Evolutionary conservation across 2,113 vertebrate species (phyloP), one percentile per base, ranked within the genome.

Genomic region (Turdus rufiventris): DNA sequence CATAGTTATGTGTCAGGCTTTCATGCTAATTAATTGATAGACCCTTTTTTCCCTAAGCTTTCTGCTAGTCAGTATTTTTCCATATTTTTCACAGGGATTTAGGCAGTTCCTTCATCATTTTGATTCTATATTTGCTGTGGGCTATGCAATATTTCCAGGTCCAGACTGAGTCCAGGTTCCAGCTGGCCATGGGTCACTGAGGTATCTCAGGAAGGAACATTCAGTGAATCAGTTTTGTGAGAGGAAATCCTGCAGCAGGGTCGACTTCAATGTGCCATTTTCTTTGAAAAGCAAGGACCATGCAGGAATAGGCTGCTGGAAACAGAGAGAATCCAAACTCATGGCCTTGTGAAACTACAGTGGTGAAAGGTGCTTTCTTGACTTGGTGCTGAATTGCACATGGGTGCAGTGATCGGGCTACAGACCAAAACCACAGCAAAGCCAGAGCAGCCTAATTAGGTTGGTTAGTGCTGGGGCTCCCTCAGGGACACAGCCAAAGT

Each of bases 151-250:
- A 63, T 65, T 68, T 82, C 29, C 28, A 77, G 29, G 25, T 61
- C 28, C 58, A 77, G 42, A 14, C 23, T 42, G 18, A 76, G 29
- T 5, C 5, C 14, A 54, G 24, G 33, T 36, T 42, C 21, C 28
- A 68, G 43, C 23, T 0, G 0, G 18, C 29, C 3, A 2, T 2
- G 16, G 11, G 13, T 51, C 21, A n/a, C 38, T 21, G 61, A 56
- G 63, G 21, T 14, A 67, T 6, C 28, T 62, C 77, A 53, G 0
- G 0, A 47, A 88, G 57, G 12, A 14, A 23, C 1, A 0, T 0
- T 0, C 0, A 7, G 12, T 3, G 10, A 54, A 54, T 25, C 10
- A 21, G 9, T 54, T 65, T 17, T 60, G 53, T 20, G 54, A 42
- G 48, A 63, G 20, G 33, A 45, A 58, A 81, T 19, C 8, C n/a